A percentile compares a stretch with the other conserved stretches of the same genome.
phyloP scores from a whole-genome alignment of 2,797 vertebrate species.

The Vireo griseus region DNA sequence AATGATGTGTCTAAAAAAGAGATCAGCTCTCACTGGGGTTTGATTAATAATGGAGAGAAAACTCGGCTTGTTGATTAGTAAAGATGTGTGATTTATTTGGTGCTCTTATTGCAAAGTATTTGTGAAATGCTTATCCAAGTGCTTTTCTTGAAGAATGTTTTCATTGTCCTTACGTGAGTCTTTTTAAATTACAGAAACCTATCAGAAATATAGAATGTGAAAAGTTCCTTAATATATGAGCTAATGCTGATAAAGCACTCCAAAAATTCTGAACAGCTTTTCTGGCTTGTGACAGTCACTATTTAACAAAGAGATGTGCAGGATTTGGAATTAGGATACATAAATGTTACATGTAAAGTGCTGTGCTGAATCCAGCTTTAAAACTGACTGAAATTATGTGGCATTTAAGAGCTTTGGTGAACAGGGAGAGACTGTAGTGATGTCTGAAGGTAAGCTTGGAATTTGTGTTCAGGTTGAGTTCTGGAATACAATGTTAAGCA shows the following conservation, averaged over 20 bases:
- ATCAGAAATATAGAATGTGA: background rate
- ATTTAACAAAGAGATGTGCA: background rate
- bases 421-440: background rate
- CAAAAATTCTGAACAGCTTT: background rate
- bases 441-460: background rate
- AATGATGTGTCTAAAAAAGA: background rate
- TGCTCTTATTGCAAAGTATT: background rate
- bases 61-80: background rate
- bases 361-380: background rate
- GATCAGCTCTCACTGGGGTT: background rate
- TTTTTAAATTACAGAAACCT: background rate
- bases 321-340: background rate
- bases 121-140: background rate
- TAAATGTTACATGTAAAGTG: background rate
- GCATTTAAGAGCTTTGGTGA: background rate
- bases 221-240: background rate
- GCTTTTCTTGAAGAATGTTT: background rate
- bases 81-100: background rate
- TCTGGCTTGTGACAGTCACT: background rate
- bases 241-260: background rate
- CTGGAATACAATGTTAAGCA: background rate
- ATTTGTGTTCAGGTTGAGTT: background rate
- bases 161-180: rapidly evolving
- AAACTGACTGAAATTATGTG: background rate
- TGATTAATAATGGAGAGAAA: background rate